These are phyloP conservation scores for Phalacrocorax aristotelis DNA, from an alignment of 2,113 vertebrate species.

Conservation along the genomic window DNA sequence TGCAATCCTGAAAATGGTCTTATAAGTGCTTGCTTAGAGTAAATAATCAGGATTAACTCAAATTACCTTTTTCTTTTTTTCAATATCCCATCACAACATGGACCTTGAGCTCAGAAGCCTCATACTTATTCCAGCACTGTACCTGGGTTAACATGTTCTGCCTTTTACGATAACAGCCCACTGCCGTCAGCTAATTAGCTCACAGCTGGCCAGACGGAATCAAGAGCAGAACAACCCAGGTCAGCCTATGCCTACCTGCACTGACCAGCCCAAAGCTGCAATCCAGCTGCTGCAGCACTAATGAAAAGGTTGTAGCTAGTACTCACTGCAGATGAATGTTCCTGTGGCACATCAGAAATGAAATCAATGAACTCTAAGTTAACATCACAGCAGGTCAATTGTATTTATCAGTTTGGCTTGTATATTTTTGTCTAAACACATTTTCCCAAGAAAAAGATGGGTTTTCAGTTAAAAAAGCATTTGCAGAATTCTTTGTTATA, in stretches of 20 bases:
- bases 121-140: not conserved
- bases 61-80: not conserved
- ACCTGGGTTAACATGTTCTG: not conserved
- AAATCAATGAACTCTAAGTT: not conserved
- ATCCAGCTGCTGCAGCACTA: not conserved
- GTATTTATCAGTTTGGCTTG: not conserved
- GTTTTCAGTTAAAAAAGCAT: not conserved
- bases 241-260: not conserved
- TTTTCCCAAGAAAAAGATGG: not conserved
- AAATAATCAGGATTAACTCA: not conserved
- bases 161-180: not conserved
- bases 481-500: not conserved
- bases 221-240: not conserved
- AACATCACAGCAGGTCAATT: not conserved
- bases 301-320: not conserved
- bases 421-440: not conserved
- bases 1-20: not conserved
- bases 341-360: not conserved
- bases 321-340: not conserved
- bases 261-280: not conserved
- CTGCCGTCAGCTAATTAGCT: not conserved
- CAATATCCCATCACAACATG: fast-evolving
- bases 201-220: not conserved
- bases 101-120: not conserved
- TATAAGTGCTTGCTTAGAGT: not conserved